These are phyloP conservation scores for Myotis pilosus DNA, from an alignment of 2,797 vertebrate species.

Conservation along the genomic window DNA sequence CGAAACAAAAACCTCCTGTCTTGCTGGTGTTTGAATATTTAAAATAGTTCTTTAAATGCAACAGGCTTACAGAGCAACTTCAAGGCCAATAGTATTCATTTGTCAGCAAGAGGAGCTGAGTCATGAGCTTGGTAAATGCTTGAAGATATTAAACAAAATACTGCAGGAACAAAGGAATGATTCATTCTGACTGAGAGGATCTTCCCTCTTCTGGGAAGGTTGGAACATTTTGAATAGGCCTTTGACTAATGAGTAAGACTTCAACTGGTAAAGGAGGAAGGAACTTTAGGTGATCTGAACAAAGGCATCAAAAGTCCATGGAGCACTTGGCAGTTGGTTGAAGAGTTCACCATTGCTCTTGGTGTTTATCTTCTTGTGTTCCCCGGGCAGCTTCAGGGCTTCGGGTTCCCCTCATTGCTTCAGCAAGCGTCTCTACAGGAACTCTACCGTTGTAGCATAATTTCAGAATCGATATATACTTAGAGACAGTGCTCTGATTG, in stretches of 20 bases:
- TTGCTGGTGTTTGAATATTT: conserved; percentile 25
- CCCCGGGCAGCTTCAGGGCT: background rate
- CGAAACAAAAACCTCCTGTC: background rate
- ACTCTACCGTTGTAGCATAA: background rate
- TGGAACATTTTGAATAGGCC: background rate
- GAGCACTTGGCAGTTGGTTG: background rate
- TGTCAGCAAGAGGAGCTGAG: background rate
- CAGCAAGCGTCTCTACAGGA: background rate
- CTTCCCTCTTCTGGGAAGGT: background rate
- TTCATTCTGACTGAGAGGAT: background rate
- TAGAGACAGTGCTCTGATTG: background rate
- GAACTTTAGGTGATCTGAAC: background rate
- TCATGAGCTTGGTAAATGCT: background rate
- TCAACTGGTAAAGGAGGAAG: background rate
- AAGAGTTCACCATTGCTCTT: background rate
- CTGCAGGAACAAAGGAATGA: conserved; percentile 46
- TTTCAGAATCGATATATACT: background rate
- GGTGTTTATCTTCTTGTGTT: background rate
- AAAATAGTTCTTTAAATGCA: conserved; percentile 45
- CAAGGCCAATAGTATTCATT: background rate
- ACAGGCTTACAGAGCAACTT: conserved; percentile 11
- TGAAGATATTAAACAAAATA: background rate
- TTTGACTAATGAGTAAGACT: background rate
- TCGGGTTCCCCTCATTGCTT: background rate
- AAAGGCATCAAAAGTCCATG: background rate